Evolutionary conservation across 2,113 vertebrate genomes (phyloP), one percentile per base, ranked within the genome.

Genomic region (Andinoacara biseriatus): DNA sequence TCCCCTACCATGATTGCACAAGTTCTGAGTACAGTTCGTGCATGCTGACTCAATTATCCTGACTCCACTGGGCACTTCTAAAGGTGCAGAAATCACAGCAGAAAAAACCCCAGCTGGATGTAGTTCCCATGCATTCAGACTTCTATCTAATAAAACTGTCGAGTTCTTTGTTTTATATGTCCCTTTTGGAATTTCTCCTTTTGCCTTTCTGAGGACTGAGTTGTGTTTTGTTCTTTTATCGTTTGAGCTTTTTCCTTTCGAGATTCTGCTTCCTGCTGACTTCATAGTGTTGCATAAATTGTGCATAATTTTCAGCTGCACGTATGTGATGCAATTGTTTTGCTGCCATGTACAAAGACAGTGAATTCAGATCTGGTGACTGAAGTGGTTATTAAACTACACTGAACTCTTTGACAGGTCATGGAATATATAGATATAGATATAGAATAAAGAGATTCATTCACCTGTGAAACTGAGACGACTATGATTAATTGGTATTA

Each of bases 51-150:
- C 54, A 80, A 9, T 74, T 20, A 78, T 59, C 46, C 57, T 7
- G 54, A 60, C 18, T 72, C 43, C 13, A 43, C 24, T 33, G 89
- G 87, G 83, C 80, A 88, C 77, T 89, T 81, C 90, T 89, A 81
- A 92, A 92, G 62, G 69, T 93, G 75, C 24, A 86, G 80, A 94
- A 91, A 90, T 84, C 72, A 83, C 87, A 84, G 79, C n/a, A 52
- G 75, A 89, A 91, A 91, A 91, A 91, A 87, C 5, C 74, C 84
- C 26, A 49, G 5, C 7, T 80, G 29, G 10, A 82, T 75, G 76
- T 88, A 58, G 78, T 89, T 90, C 74, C 80, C 83, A 82, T 40
- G 43, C 7, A 79, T 82, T 54, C 5, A 54, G 33, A 11, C 1
- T 29, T 26, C 9, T 11, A 35, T 61, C 18, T 24, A 24, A 60